Conservation (phyloP, 2,888 invertebrate genomes). For the Drosophila koepferae region DNA sequence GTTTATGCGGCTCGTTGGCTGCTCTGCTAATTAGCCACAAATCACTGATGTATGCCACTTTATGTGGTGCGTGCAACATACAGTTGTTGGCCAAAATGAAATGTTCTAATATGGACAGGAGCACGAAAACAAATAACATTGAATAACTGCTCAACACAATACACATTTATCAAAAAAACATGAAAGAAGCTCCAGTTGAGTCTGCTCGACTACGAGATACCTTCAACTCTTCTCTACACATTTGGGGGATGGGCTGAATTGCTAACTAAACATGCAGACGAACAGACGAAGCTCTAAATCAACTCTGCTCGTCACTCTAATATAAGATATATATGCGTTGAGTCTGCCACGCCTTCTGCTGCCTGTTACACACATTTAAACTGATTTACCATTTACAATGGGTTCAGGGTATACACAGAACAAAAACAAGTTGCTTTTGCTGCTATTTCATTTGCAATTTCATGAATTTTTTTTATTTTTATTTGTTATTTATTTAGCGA, state of each 20-base stretch:
- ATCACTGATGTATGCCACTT: slow-evolving; percentile 22
- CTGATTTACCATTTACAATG: no score
- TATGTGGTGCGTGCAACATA: slow-evolving; percentile 11
- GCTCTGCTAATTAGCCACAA: slow-evolving; percentile 33
- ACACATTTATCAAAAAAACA: slow-evolving; percentile 21
- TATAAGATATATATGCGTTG: no score
- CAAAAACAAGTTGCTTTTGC: slow-evolving; percentile 4
- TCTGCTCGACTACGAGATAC: no score
- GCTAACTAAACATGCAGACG: no score
- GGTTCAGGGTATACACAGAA: background rate
- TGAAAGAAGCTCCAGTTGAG: no score
- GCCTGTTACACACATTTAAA: no score
- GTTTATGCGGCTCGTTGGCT: slow-evolving; percentile 12
- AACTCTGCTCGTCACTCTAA: no score
- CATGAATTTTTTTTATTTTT: slow-evolving; percentile 28
- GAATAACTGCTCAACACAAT: background rate
- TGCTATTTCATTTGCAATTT: slow-evolving; percentile 35
- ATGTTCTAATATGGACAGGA: slow-evolving; percentile 4
- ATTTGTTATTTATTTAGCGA: slow-evolving; percentile 52
- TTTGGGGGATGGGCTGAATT: no score
- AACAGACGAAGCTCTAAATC: no score
- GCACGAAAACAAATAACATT: slow-evolving; percentile 26
- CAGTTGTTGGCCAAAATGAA: slow-evolving; percentile 16
- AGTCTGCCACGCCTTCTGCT: no score
- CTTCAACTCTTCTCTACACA: no score